Conservation (phyloP, 2,888 invertebrate genomes). For the Drosophila austrosaltans region DNA sequence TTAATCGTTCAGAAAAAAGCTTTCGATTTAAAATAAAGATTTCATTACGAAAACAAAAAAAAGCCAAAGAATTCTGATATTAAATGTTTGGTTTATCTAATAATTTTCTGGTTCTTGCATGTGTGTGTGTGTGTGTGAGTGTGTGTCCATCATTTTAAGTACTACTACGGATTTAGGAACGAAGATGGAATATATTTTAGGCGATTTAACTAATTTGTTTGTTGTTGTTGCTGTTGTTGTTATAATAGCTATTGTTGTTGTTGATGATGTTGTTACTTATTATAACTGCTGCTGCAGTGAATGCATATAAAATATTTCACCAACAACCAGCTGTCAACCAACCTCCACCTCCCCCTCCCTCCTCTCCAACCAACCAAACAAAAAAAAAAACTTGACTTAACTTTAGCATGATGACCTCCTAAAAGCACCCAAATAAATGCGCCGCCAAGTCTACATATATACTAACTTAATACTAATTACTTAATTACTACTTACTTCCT, state of each 20-base stretch:
- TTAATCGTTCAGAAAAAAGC: too few species aligned
- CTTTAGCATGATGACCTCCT: background rate
- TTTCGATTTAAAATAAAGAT: too few species aligned
- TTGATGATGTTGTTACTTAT: constrained; percentile 57
- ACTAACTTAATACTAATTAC: background rate
- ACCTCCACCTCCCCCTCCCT: constrained; percentile 19
- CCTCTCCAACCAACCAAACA: background rate
- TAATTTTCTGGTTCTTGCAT: background rate
- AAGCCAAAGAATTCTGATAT: too few species aligned
- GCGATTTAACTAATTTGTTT: constrained; percentile 55
- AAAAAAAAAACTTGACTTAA: background rate
- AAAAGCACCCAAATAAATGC: background rate
- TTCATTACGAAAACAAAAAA: too few species aligned
- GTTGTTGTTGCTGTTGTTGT: constrained; percentile 53
- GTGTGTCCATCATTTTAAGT: constrained; percentile 7
- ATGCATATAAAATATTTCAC: constrained; percentile 22
- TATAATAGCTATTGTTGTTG: constrained; percentile 36
- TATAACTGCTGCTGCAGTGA: constrained; percentile 58
- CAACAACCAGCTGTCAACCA: constrained; percentile 28
- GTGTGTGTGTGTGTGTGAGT: constrained; percentile 22
- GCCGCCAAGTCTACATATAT: background rate
- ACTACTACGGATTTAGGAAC: constrained; percentile 26
- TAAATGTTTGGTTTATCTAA: background rate
- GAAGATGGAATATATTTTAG: constrained; percentile 20
- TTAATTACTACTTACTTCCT: background rate